Base-by-base conservation (phyloP, 2,113 vertebrate species). In the Desmodus rotundus region DNA sequence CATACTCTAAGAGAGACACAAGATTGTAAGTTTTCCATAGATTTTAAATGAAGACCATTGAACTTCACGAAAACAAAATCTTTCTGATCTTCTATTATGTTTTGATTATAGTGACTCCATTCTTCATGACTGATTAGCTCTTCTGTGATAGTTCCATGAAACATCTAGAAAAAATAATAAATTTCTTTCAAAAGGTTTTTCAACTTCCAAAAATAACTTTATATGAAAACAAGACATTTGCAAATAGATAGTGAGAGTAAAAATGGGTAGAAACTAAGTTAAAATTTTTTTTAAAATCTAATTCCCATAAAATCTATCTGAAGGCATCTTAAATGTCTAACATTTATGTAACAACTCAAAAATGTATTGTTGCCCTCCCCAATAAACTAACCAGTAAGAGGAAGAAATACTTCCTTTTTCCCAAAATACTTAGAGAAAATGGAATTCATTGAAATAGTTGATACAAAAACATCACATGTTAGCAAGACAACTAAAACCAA, bases 1-100 rank as follows among this genome's bases (percentile, higher is more conserved):
- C 97, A 98, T 67, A 98, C 94, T 96, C 67, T 98, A 52, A 99
- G 97, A 43, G 98, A 98, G 67, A 91, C 77, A 73, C 97, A 98
- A n/a, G 58, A 73, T 4, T 96, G 98, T 6, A 98, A 67, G 47
- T 63, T 58, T 33, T 96, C 87, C 80, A 98, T 38, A 7, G 95
- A 95, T 80, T 97, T 98, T 78, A 98, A 93, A 36, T 95, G 97
- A 73, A 96, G 95, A 45, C 95, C 95, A 84, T 43, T 96, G 50
- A 98, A 94, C 78, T 92, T 96, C 70, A 98, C 89, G 93, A 98
- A 76, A 52, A 98, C 93, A 86, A 98, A 96, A 38, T 98, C 95
- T 84, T 97, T 96, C 4, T 96, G 92, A 28, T 97, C 67, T 65
- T 96, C 85, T 47, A 84, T 20, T 50, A 89, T 74, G 33, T 96